Base-by-base conservation (phyloP, 92 coral and sea anemone species). In the Metridium senile region DNA sequence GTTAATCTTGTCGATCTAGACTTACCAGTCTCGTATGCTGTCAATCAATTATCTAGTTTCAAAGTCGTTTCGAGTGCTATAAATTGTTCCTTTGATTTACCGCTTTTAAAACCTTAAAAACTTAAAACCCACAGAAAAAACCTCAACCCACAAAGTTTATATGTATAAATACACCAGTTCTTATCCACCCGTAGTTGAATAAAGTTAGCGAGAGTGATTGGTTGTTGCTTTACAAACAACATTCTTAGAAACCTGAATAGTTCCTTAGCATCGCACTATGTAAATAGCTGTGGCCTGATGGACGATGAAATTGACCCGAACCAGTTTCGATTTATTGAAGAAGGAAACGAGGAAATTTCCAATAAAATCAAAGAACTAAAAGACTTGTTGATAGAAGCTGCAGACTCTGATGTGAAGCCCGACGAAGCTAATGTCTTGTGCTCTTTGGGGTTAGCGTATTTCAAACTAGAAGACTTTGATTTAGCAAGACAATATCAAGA, bases 241-340 rank as follows among this genome's bases (percentile, higher is more conserved):
- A 73, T 73, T 73, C 78, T 46, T 57, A 21, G 33, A 73, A 57
- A 73, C 66, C 63, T 20, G 63, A 51, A 19, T 43, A 65, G 74
- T 74, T 53, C 64, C 81, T 52, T 74, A 66, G 56, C 75, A 35
- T 62, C 71, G 23, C 19, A 18, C 21, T 39, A 39, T 39, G 49
- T 39, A 39, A 39, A 39, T 39, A 39, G 8, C 16, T 1, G 29
- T n/a, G 27, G 43, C 32, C 23, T 47, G 39, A 76, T 43, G 19
- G 66, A 23, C 31, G 98, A 93, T 34, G 85, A 85, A 69, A 95
- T 92, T 77, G 99, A 95, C 45, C 99, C 99, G 0, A 95, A 92
- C 57, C 91, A 86, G 80, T 95, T 89, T 81, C 90, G 99, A 30
- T 77, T 89, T 70, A 89, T 92, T 21, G 89, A 87, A 59, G 97